Evolutionary conservation across 2,113 vertebrate genomes (phyloP).

Genomic region (Redunca redunca): DNA sequence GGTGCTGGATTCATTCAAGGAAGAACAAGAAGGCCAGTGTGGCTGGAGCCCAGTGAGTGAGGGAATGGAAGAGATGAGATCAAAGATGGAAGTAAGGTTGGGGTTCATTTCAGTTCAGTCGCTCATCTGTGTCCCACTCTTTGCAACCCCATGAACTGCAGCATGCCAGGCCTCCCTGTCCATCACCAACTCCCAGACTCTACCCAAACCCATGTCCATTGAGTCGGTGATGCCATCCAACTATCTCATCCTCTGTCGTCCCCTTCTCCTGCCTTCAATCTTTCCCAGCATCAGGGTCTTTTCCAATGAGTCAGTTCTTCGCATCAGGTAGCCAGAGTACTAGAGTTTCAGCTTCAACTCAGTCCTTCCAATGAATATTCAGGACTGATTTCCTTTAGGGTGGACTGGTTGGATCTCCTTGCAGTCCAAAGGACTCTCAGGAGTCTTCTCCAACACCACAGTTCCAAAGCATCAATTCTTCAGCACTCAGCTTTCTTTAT

Average conservation of each 20-base stretch:
- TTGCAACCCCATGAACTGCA: background rate
- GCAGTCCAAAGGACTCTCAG: background rate
- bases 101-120: background rate
- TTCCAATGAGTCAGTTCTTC: background rate
- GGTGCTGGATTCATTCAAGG: background rate
- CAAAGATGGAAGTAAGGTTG: background rate
- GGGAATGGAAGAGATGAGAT: background rate
- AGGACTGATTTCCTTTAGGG: background rate
- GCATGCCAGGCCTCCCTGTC: background rate
- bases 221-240: too few species aligned
- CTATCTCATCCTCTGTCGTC: background rate
- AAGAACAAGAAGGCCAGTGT: background rate
- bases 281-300: background rate
- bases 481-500: background rate
- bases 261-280: background rate
- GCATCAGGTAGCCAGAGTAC: background rate
- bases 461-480: background rate
- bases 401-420: background rate
- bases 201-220: background rate
- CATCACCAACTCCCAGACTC: background rate
- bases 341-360: background rate
- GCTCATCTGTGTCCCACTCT: background rate
- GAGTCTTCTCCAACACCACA: background rate
- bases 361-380: background rate
- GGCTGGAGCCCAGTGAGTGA: background rate